Base-by-base conservation (phyloP, 1,140 invertebrate species). In the Grapholita molesta region DNA sequence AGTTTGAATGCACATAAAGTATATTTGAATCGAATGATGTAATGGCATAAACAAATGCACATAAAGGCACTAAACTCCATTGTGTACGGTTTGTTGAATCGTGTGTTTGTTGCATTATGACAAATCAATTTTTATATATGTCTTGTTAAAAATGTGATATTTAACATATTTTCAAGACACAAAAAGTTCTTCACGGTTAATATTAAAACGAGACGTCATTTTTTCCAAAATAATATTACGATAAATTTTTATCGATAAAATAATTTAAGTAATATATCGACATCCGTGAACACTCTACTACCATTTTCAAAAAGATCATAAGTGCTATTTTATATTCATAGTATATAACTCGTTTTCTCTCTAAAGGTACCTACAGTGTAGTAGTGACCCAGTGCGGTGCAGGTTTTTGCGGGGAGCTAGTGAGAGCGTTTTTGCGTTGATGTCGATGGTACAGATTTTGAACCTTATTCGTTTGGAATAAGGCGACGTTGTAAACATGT, bases 361-460 rank as follows among this genome's bases (percentile, higher is more conserved):
- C 15, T 0, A 48, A 21, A 48, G 12, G n/a, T n/a, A 38, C n/a
- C 6, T 3, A 48, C 38, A 3, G n/a, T 30, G 1, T 18, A 21
- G 6, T 48, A 38, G 65, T 80, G 83, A 85, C 83, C 83, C 69
- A 85, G 70, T 82, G 70, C 83, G 82, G 79, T 80, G 69, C 83
- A 84, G 83, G 83, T 84, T 84, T 80, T 55, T 70, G 72, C 72
- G 73, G 25, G 75, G 72, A 67, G 28, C 67, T 21, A 68, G 48
- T 73, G 53, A 3, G 3, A 75, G 75, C 70, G 75, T n/a, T 67
- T 24, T 57, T 38, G 71, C n/a, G n/a, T 67, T 61, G 5, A 38
- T 6, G 12, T 38, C n/a, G 15, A 15, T n/a, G 35, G 3, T n/a
- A 4, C 7, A 21, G 18, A 15, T 48, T 42, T 21, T 48, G 0